Percentiles rank a stretch among this genome's conserved stretches.
phyloP scores from a whole-genome alignment of 2,888 invertebrate genomes.

The Habroteleia sp. region DNA sequence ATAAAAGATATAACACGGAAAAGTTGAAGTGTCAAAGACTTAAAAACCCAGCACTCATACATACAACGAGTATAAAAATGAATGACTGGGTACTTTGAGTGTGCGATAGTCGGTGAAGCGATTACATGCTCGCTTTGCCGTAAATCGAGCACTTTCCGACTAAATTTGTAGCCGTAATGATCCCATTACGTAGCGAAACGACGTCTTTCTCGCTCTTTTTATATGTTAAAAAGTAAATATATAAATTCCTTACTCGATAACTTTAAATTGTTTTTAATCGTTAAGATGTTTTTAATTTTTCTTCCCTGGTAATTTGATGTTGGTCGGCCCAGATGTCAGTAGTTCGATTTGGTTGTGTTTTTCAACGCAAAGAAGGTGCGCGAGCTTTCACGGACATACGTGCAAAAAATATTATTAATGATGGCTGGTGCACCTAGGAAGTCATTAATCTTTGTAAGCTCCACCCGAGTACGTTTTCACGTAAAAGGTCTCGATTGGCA shows the following conservation, averaged over 20 bases:
- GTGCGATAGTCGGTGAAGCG: no score
- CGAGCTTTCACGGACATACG: slow-evolving; percentile 45
- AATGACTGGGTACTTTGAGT: no score
- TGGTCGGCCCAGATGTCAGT: slow-evolving; percentile 33
- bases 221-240: slow-evolving; percentile 27
- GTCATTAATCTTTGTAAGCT: slow-evolving; percentile 70
- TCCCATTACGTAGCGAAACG: slow-evolving; percentile 24
- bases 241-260: no score
- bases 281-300: slow-evolving; percentile 22
- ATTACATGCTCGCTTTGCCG: slow-evolving; percentile 45
- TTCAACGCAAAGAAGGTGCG: slow-evolving; percentile 42
- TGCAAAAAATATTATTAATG: slow-evolving; percentile 71
- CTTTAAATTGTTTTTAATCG: slow-evolving; percentile 19
- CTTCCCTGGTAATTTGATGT: slow-evolving; percentile 28
- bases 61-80: no score
- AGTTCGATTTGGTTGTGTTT: slow-evolving; percentile 49
- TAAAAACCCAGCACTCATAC: no score
- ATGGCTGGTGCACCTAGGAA: slow-evolving; percentile 64
- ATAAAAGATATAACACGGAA: no score
- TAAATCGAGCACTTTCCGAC: slow-evolving; percentile 37
- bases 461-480: slow-evolving; percentile 66
- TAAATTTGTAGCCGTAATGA: slow-evolving; percentile 26
- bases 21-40: no score
- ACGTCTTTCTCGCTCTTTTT: neutral
- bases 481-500: slow-evolving; percentile 68